Evolutionary conservation across 2,113 vertebrate genomes (phyloP).

Genomic region (Pollimyrus isidori): DNA sequence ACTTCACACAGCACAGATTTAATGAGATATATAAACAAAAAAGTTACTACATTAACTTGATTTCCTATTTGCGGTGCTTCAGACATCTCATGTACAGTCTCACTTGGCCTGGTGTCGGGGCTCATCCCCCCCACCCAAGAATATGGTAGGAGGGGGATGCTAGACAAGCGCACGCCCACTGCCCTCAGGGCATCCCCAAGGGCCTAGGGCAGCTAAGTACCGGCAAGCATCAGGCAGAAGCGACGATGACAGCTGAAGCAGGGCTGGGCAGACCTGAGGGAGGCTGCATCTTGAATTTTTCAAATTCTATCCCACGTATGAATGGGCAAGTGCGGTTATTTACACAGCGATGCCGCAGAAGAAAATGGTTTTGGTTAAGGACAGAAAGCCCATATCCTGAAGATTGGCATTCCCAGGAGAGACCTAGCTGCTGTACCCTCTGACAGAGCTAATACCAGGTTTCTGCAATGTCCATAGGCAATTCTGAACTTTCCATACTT

Average conservation of each 20-base stretch:
- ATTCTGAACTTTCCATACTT: constrained; percentile 17
- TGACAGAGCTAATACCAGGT: background rate
- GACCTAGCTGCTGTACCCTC: background rate
- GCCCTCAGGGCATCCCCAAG: background rate
- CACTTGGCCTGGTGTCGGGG: background rate
- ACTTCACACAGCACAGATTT: background rate
- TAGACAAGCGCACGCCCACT: background rate
- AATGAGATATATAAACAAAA: background rate
- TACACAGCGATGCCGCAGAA: background rate
- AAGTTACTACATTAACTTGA: background rate
- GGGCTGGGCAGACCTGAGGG: background rate
- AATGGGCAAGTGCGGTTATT: background rate
- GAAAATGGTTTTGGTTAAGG: background rate
- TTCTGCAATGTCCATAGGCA: background rate
- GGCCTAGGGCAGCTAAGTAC: background rate
- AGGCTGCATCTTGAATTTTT: background rate
- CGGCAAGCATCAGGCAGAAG: background rate
- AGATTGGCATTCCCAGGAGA: background rate
- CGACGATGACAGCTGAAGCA: background rate
- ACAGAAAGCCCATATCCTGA: background rate
- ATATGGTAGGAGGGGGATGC: background rate
- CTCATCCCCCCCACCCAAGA: background rate
- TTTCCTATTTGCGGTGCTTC: background rate
- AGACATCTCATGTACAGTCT: background rate
- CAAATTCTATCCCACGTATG: background rate